These are phyloP conservation scores for Vespertilio murinus DNA, from an alignment of 2,797 vertebrate genomes.

Conservation along the genomic window DNA sequence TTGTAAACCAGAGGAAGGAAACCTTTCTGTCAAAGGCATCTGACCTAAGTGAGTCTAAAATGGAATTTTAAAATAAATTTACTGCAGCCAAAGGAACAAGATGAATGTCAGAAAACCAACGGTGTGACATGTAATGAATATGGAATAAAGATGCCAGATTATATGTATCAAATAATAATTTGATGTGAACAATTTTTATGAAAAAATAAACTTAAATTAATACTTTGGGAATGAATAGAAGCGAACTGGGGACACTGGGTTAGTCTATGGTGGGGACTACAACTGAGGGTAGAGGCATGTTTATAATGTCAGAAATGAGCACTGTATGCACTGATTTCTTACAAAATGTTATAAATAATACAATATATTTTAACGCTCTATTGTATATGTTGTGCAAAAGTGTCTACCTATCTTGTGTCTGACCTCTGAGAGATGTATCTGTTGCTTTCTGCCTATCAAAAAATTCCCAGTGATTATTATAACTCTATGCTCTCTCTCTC, in stretches of 20 bases:
- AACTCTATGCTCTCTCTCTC: background rate
- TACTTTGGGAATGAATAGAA: background rate
- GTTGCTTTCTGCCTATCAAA: background rate
- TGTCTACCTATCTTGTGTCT: background rate
- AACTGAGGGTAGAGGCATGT: background rate
- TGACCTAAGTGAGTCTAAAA: constrained; percentile 51
- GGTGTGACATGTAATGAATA: constrained; percentile 9
- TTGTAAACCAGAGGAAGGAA: constrained; percentile 34
- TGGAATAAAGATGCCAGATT: background rate
- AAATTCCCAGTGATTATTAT: background rate
- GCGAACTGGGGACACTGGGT: background rate
- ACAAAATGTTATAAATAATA: background rate
- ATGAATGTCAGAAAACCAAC: constrained; percentile 51
- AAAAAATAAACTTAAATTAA: background rate
- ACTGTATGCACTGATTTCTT: background rate
- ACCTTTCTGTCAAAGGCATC: background rate
- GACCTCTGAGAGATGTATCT: accelerated
- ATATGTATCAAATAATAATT: constrained; percentile 36
- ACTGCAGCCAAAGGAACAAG: constrained; percentile 16
- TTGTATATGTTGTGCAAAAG: background rate
- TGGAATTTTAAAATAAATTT: constrained; percentile 55
- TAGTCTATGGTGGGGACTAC: background rate
- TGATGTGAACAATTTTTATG: background rate
- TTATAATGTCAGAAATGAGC: background rate
- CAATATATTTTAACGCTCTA: background rate